Conservation (phyloP, 2,113 vertebrate genomes). For the Mus spicilegus region DNA sequence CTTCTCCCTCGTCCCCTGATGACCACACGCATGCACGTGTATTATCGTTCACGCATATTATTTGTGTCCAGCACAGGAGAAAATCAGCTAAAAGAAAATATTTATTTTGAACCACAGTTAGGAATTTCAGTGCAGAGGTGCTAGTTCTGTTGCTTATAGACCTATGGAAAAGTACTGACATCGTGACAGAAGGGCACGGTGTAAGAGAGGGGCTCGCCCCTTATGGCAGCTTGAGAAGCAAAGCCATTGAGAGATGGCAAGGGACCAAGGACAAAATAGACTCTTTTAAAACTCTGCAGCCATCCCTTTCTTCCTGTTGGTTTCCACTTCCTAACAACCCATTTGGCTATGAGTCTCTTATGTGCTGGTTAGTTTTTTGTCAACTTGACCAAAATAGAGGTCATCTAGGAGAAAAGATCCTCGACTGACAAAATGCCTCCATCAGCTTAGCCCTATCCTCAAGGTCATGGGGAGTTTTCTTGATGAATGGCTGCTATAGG, state of each 20-base stretch:
- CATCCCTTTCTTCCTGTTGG: neutral
- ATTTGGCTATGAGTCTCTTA: no score
- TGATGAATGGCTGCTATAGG: neutral
- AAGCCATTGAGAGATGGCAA: neutral
- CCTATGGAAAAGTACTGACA: no score
- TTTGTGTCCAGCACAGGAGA: neutral
- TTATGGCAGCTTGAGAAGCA: neutral
- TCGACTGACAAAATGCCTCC: neutral
- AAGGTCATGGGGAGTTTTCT: neutral
- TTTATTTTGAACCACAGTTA: neutral
- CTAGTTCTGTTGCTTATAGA: neutral
- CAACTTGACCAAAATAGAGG: neutral
- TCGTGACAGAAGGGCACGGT: rapidly evolving
- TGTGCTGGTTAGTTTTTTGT: neutral
- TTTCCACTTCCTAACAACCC: neutral
- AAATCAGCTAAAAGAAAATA: neutral
- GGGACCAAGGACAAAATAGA: neutral
- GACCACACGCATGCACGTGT: neutral
- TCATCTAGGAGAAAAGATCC: neutral
- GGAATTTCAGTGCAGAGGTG: neutral
- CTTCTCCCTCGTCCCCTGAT: neutral
- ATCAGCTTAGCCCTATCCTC: neutral
- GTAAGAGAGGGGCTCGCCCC: neutral
- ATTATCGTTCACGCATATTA: neutral
- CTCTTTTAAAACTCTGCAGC: neutral